Conservation (phyloP, 1,140 invertebrate genomes). For the Dreissena polymorpha region DNA sequence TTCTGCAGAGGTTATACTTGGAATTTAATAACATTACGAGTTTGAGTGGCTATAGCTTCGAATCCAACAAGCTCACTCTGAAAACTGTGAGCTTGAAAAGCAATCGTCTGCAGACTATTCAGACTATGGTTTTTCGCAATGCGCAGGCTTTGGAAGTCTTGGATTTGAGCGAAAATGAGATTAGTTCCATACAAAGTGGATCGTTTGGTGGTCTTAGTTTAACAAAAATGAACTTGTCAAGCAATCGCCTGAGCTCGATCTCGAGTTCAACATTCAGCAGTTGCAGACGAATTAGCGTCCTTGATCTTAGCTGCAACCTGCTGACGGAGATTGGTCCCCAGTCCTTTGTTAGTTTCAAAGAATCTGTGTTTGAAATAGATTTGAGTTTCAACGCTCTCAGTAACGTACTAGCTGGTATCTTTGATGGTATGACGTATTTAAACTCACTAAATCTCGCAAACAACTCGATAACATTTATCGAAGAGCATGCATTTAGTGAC, state of each 20-base stretch:
- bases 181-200: neutral
- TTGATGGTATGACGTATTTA: conserved; percentile 48
- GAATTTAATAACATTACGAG: conserved; percentile 41
- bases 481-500: conserved; percentile 45
- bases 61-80: conserved; percentile 21
- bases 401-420: conserved; percentile 44
- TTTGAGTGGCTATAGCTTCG: conserved; percentile 29
- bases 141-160: conserved; percentile 28
- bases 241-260: conserved; percentile 44
- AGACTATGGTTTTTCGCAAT: conserved; percentile 17
- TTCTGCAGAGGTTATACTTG: conserved; percentile 37
- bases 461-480: conserved; percentile 49
- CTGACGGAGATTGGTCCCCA: conserved; percentile 17
- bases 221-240: conserved; percentile 20
- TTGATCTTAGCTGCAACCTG: conserved; percentile 44
- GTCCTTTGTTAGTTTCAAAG: conserved; percentile 52
- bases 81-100: conserved; percentile 15
- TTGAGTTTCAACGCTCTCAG: conserved; percentile 30
- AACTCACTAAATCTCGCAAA: conserved; percentile 40
- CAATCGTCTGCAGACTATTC: conserved; percentile 33
- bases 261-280: conserved; percentile 31
- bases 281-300: conserved; percentile 5
- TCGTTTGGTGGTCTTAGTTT: conserved; percentile 37
- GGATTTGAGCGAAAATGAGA: conserved; percentile 44
- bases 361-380: conserved; percentile 34